A percentile compares a stretch with the other conserved stretches of the same genome.
Conservation (phyloP, 2,888 invertebrate genomes). For the Exephanes ischioxanthus region DNA sequence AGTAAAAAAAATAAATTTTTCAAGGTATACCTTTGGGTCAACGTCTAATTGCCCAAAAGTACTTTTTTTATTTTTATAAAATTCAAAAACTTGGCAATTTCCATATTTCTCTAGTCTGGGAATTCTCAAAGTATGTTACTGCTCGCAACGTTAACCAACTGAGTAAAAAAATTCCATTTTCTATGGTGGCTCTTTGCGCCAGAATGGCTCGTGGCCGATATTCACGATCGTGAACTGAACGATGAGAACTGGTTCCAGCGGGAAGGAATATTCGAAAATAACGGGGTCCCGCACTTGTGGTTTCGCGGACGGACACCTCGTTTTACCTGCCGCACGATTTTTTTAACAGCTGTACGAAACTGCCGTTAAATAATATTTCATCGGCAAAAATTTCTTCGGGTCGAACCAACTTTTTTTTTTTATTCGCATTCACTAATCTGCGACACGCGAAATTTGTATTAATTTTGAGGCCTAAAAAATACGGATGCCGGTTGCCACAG, state of each 20-base stretch:
- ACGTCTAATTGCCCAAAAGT: too few relatives aligned
- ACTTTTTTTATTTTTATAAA: too few relatives aligned
- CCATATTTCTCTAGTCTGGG: too few relatives aligned
- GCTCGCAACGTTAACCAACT: not conserved
- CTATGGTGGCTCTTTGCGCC: conserved; percentile 27
- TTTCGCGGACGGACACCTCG: conserved; percentile 22
- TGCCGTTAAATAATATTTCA: conserved; percentile 26
- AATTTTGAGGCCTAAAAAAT: not conserved
- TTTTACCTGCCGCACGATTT: conserved; percentile 24
- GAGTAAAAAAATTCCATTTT: conserved; percentile 40
- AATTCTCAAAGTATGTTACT: not conserved
- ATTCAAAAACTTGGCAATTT: too few relatives aligned
- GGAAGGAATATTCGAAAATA: conserved; percentile 69
- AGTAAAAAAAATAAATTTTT: too few relatives aligned
- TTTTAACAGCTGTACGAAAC: conserved; percentile 18
- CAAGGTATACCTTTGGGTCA: too few relatives aligned
- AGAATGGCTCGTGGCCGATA: conserved; percentile 41
- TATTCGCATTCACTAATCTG: not conserved
- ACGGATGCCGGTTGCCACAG: conserved; percentile 9
- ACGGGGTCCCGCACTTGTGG: conserved; percentile 64
- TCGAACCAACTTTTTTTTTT: not conserved
- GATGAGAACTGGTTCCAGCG: conserved; percentile 75
- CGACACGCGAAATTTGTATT: not conserved
- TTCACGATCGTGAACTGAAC: conserved; percentile 67
- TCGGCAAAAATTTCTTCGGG: not conserved